Conservation (phyloP, 2,888 invertebrate genomes). For the Ectemnius lituratus region DNA sequence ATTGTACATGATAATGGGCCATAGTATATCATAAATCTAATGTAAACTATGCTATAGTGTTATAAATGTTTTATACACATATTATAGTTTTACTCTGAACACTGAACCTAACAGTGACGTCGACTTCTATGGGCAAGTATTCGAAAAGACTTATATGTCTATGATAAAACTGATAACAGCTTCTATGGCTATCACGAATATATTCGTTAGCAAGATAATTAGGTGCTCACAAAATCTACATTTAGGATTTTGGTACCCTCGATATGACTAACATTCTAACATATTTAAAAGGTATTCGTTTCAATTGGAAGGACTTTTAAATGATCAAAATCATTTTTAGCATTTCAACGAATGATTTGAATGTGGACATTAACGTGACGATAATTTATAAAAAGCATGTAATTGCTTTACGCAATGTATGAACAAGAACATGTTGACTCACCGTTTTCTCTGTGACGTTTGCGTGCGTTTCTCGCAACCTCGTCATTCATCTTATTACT, state of each 20-base stretch:
- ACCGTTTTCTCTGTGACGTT: slow-evolving; percentile 23
- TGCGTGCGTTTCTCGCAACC: slow-evolving; percentile 13
- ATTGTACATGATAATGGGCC: slow-evolving; percentile 26
- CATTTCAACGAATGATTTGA: slow-evolving; percentile 20
- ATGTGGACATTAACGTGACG: not conserved
- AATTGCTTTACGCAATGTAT: slow-evolving; percentile 34
- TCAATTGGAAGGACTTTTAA: slow-evolving; percentile 29
- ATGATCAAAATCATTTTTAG: slow-evolving; percentile 33
- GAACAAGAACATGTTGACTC: slow-evolving; percentile 39
- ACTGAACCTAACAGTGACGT: slow-evolving; percentile 31
- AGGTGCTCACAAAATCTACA: slow-evolving; percentile 50
- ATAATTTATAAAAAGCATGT: slow-evolving; percentile 20
- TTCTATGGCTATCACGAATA: slow-evolving; percentile 61
- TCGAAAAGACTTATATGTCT: slow-evolving; percentile 48
- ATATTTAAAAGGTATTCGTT: slow-evolving; percentile 38
- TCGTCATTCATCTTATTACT: slow-evolving; percentile 12
- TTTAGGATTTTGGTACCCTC: slow-evolving; percentile 65
- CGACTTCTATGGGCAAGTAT: slow-evolving; percentile 40
- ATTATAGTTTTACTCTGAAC: slow-evolving; percentile 25
- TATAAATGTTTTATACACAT: slow-evolving; percentile 23
- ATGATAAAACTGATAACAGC: slow-evolving; percentile 55
- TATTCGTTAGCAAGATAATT: slow-evolving; percentile 57
- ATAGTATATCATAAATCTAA: slow-evolving; percentile 20
- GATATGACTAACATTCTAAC: slow-evolving; percentile 50
- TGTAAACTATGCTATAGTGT: too few relatives aligned